phyloP scores from a whole-genome alignment of 2,888 invertebrate genomes.

The Eupithecia subumbrata region DNA sequence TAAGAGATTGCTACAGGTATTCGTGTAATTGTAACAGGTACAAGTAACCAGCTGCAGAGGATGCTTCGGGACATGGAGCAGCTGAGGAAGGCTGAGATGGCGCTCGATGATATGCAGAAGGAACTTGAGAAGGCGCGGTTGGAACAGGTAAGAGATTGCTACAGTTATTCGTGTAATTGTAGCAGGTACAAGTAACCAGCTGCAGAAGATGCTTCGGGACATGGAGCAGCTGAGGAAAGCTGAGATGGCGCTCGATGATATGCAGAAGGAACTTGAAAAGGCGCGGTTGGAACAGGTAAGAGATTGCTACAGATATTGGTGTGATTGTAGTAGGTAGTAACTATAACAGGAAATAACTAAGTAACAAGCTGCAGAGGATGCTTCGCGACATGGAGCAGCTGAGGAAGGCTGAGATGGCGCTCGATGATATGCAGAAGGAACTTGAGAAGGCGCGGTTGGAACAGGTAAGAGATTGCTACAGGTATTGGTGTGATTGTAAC shows the following conservation, averaged over 20 bases:
- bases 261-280: conserved; percentile 93
- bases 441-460: conserved; percentile 93
- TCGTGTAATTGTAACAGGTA: too few species aligned
- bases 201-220: conserved; percentile 96
- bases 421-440: conserved; percentile 93
- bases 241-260: conserved; percentile 92
- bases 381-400: conserved; percentile 96
- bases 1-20: conserved; percentile 42
- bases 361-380: conserved; percentile 93
- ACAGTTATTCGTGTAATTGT: too few species aligned
- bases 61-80: conserved; percentile 98
- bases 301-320: not conserved
- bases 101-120: conserved; percentile 92
- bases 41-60: conserved; percentile 92
- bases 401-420: conserved; percentile 93
- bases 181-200: too few species aligned
- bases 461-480: conserved; percentile 68
- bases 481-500: not conserved
- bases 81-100: conserved; percentile 94
- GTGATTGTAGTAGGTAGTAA: not conserved
- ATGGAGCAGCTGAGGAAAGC: conserved; percentile 96
- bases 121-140: conserved; percentile 92
- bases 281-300: conserved; percentile 90
- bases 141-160: conserved; percentile 82
- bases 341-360: not conserved